Evolutionary conservation across 1,140 invertebrate genomes (phyloP), one percentile per base, ranked within the genome.

Genomic region (Homarus americanus): DNA sequence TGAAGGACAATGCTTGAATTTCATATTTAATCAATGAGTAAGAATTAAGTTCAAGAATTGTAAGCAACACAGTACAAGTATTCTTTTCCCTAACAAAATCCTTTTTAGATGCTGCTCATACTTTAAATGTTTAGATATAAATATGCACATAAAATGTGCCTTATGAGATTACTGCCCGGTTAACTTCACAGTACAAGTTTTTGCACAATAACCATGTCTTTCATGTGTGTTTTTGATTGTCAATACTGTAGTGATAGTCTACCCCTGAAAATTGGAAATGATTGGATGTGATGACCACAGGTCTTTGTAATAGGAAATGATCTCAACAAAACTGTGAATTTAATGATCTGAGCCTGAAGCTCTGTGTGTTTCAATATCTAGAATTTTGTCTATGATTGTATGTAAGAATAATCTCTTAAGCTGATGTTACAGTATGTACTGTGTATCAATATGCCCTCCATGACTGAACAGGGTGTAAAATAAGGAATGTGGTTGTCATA

Each of bases 121-220:
- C n/a, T n/a, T n/a, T n/a, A n/a, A n/a, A n/a, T n/a, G n/a, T n/a
- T n/a, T n/a, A n/a, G n/a, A n/a, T n/a, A n/a, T n/a, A 44, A 44
- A 40, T 28, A 82, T 82, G 63, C n/a, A 82, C 53, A 63, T 28
- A 20, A 20, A 15, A 82, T 17, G 79, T 82, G 79, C 79, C 79
- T 58, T 82, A 63, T 36, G 53, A 20, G n/a, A 24, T 58, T 36
- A 63, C 12, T 82, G 32, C 28, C 32, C 49, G n/a, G 34, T 82
- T 82, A 32, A 58, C 63, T 17, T 36, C 79, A 44, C 36, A 34
- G 82, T 84, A 44, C 58, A 84, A 73, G 58, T 44, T 49, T 4
- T 72, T 72, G 63, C 66, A 84, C 82, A 84, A 72, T 44, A 58
- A 12, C 41, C 36, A 72, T 38, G 82, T 84, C 82, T 84, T 84